Conservation (phyloP, 2,113 vertebrate species). For the Seriola aureovittata region DNA sequence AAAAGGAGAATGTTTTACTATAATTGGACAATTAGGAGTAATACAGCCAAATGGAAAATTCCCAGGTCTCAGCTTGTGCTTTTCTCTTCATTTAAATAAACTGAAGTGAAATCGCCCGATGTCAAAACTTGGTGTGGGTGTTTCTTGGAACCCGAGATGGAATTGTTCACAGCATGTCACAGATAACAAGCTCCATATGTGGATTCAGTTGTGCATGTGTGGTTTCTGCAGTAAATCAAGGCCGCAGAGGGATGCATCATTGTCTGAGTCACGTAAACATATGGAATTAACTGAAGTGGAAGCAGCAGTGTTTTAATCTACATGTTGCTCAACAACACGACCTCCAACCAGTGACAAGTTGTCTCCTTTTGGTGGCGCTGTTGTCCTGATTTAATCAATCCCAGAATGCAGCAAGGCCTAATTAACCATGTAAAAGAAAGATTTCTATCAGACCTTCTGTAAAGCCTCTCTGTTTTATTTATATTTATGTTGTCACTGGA, state of each 20-base stretch:
- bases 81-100: not conserved
- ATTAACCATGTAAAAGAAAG: not conserved
- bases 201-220: not conserved
- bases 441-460: not conserved
- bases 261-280: constrained; percentile 14
- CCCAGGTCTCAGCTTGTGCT: not conserved
- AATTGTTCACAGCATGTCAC: constrained; percentile 2
- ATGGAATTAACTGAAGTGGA: not conserved
- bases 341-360: not conserved
- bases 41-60: not conserved
- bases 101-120: not conserved
- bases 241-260: not conserved
- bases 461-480: too few relatives aligned
- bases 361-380: not conserved
- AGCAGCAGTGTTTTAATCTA: not conserved
- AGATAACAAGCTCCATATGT: constrained; percentile 48
- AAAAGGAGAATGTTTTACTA: not conserved
- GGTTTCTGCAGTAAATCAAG: not conserved
- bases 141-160: constrained; percentile 4
- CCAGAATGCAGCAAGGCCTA: too few relatives aligned
- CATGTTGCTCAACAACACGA: not conserved
- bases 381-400: not conserved
- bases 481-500: too few relatives aligned
- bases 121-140: not conserved
- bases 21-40: not conserved